Conservation (phyloP, 2,113 vertebrate genomes). For the Tragelaphus imberbis region DNA sequence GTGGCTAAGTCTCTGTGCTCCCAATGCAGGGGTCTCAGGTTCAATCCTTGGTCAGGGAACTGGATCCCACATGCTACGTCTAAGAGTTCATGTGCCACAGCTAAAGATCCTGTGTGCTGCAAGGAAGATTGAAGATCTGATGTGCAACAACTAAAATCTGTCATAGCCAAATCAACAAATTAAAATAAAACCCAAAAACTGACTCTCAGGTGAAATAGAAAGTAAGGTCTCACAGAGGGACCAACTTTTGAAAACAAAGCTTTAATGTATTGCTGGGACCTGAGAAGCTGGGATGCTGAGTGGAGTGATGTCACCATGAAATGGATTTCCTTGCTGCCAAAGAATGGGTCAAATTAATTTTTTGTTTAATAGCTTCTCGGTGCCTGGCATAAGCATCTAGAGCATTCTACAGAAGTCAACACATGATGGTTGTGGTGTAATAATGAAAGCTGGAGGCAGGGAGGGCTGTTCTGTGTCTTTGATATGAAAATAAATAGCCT, state of each 20-base stretch:
- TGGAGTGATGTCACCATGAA: neutral
- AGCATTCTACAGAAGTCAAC: neutral
- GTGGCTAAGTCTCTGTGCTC: neutral
- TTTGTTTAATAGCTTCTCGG: neutral
- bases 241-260: neutral
- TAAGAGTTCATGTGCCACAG: neutral
- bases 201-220: neutral
- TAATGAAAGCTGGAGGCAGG: rapidly evolving
- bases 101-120: neutral
- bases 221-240: too few species aligned
- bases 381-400: neutral
- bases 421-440: neutral
- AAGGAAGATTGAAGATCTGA: neutral
- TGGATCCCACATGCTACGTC: neutral
- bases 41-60: neutral
- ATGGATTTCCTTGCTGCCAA: neutral
- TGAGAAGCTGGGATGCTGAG: neutral
- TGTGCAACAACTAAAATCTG: neutral
- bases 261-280: neutral
- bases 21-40: neutral
- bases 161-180: neutral
- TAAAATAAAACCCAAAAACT: neutral
- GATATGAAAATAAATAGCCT: neutral
- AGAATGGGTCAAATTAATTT: neutral
- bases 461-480: neutral